Conservation (phyloP, 1,140 invertebrate genomes). For the Lasaia peninsularis region DNA sequence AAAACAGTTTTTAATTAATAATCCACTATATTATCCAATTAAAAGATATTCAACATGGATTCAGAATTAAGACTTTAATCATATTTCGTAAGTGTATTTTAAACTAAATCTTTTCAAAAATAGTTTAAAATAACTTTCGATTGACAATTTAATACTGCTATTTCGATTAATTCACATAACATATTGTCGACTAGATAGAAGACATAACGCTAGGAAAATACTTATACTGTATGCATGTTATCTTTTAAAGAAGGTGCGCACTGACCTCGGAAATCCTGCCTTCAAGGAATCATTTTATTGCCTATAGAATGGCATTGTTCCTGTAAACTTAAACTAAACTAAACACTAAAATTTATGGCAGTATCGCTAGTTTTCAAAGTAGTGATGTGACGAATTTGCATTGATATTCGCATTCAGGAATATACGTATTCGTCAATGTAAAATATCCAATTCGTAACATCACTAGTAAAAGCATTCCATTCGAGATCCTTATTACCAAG, state of each 20-base stretch:
- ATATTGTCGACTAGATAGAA: constrained; percentile 3
- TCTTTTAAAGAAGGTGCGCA: constrained; percentile 15
- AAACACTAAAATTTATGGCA: constrained; percentile 55
- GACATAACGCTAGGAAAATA: background rate
- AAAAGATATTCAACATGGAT: background rate
- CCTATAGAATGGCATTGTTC: constrained; percentile 20
- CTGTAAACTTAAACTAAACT: constrained; percentile 46
- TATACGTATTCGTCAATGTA: no score
- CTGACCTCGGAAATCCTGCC: constrained; percentile 47
- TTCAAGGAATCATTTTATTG: constrained; percentile 33
- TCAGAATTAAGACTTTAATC: background rate
- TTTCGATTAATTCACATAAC: background rate
- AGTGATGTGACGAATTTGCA: no score
- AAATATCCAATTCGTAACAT: no score
- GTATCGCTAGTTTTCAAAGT: constrained; percentile 30
- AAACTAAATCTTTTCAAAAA: background rate
- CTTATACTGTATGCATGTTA: background rate
- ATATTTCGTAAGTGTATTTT: background rate
- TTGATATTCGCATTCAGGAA: no score
- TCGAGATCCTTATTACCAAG: constrained; percentile 52
- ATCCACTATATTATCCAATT: constrained; percentile 14
- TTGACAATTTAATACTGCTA: background rate
- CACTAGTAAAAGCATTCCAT: constrained; percentile 53
- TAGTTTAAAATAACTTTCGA: background rate
- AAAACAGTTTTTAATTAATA: background rate